Percentiles rank a stretch among this genome's conserved stretches.
phyloP scores from a whole-genome alignment of 1,140 invertebrate genomes.

The Drosophila persimilis region DNA sequence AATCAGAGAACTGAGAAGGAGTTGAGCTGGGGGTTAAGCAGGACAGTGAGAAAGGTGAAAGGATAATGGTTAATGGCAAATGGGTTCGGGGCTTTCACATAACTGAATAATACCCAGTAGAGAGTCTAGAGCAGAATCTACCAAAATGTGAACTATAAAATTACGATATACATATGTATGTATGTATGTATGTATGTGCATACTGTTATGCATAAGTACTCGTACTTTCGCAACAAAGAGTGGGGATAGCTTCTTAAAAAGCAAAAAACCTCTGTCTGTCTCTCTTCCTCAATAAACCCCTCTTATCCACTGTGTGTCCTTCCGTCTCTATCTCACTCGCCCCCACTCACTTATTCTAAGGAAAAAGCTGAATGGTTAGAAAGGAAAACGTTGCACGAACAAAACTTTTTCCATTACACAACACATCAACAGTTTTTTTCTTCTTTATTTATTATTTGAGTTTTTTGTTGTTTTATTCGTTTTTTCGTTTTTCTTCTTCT shows the following conservation, averaged over 20 bases:
- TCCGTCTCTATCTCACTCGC: constrained; percentile 9
- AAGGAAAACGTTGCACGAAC: constrained; percentile 74
- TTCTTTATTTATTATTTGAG: constrained; percentile 52
- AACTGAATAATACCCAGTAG: too few relatives aligned
- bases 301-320: neutral
- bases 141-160: too few relatives aligned
- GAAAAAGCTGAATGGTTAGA: constrained; percentile 75
- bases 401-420: constrained; percentile 81
- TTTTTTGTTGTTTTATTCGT: constrained; percentile 33
- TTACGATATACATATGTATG: too few relatives aligned
- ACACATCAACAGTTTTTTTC: constrained; percentile 74
- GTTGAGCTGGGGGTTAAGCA: constrained; percentile 36
- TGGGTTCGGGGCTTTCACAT: too few relatives aligned
- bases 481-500: constrained; percentile 38
- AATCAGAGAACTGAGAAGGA: constrained; percentile 24
- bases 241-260: constrained; percentile 7
- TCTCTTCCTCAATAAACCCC: neutral
- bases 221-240: too few relatives aligned
- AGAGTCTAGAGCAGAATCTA: too few relatives aligned
- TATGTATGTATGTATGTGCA: too few relatives aligned
- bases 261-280: neutral
- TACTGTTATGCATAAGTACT: too few relatives aligned
- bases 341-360: constrained; percentile 53
- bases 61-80: constrained; percentile 34
- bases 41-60: constrained; percentile 31